Base-by-base conservation (phyloP, 2,113 vertebrate species). In the Eidolon helvum region DNA sequence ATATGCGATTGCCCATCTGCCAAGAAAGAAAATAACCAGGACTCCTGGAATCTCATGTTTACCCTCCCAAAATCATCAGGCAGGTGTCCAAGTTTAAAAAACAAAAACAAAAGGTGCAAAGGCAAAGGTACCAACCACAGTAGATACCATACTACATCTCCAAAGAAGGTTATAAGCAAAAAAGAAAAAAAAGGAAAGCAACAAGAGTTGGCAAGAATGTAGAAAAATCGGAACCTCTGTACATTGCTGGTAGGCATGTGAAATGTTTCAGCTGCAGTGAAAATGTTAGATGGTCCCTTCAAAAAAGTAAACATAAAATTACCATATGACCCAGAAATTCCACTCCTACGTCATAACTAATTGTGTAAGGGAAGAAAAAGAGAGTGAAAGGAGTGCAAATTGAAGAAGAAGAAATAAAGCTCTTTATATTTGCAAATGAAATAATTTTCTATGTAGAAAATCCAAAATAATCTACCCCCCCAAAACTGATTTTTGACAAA, bases 361-460 rank as follows among this genome's bases (percentile, higher is more conserved):
- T 87, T 87, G 48, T 86, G 7, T 43, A 86, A 75, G 30, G 5
- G 59, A 75, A 91, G 66, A 96, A 59, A 86, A 79, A 50, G 50
- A 50, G 69, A 61, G 33, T 66, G 66, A 88, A 79, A 48, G 45
- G 33, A 79, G 83, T 88, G n/a, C 55, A 87, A 2, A 91, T 48
- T 92, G 33, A 68, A 82, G 4, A 75, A 43, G 40, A 74, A 90
- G 66, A 95, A 65, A 30, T 57, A 50, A 82, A 65, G 35, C 12
- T 68, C 19, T 91, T 7, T 57, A 2, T 55, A 59, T 74, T 90
- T 90, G 24, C 71, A 90, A 85, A 69, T 92, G 28, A 84, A 92
- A 84, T 88, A 21, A 91, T 55, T 80, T 88, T 83, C 48, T 92
- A 35, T 89, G 19, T n/a, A 77, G 53, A 95, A 85, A 96, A 91